Evolutionary conservation across 1,140 invertebrate species (phyloP).

Genomic region (Tetramorium simillimum): DNA sequence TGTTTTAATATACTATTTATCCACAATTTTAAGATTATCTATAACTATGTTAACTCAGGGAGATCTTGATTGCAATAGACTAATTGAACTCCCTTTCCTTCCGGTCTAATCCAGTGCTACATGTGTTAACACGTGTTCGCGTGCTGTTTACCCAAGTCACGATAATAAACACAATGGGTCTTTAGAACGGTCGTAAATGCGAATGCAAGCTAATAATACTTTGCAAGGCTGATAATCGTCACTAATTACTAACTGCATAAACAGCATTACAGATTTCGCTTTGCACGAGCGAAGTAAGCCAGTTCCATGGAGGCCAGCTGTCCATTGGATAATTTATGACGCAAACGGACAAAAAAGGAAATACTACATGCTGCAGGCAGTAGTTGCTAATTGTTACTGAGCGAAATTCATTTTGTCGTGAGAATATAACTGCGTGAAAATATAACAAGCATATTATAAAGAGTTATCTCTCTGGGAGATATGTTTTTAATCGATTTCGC

Average conservation of each 20-base stretch:
- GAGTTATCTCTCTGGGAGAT: background rate
- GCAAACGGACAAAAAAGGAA: background rate
- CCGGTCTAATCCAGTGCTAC: background rate
- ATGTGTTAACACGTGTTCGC: background rate
- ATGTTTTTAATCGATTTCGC: conserved; percentile 4
- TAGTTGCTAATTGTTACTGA: conserved; percentile 14
- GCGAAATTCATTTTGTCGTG: conserved; percentile 7
- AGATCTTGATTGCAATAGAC: background rate
- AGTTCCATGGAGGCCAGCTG: background rate
- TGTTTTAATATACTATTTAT: background rate
- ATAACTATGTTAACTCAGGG: background rate
- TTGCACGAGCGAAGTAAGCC: background rate
- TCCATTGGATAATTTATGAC: conserved; percentile 24
- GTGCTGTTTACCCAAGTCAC: background rate
- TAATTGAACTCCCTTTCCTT: background rate
- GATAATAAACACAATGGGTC: background rate
- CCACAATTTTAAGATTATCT: background rate
- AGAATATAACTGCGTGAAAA: background rate
- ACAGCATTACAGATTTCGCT: conserved; percentile 9
- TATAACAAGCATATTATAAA: conserved; percentile 9
- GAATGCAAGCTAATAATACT: conserved; percentile 6
- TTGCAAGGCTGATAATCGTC: background rate
- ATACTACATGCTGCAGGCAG: background rate
- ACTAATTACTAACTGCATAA: conserved; percentile 24
- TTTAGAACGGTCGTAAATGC: background rate